Base-by-base conservation (phyloP, 2,113 vertebrate species). In the Ancistrus triradiatus region DNA sequence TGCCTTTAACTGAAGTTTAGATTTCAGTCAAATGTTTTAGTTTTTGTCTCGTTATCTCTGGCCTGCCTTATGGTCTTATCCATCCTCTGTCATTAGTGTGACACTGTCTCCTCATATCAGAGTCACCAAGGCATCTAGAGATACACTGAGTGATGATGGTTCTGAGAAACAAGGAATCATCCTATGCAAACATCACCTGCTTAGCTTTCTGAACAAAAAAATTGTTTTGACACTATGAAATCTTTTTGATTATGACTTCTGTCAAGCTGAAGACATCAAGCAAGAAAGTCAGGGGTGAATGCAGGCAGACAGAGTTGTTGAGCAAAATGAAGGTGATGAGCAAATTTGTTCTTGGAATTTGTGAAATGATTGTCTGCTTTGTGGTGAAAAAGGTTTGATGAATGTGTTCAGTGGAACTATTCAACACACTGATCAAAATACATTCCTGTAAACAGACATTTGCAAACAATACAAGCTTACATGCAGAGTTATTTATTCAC, bases 71-170 rank as follows among this genome's bases (percentile, higher is more conserved):
- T 61, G 65, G 72, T 61, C 72, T 69, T 69, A 66, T 59, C 46
- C 60, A 69, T 69, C 56, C 61, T 69, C 63, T 69, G 61, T 64
- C 64, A 74, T 74, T 74, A 74, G 72, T 65, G 66, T 69, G 55
- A 42, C 51, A 65, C 72, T 69, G 72, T 74, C 69, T 15, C 72
- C 57, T 69, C 69, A 66, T 66, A 74, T 69, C 72, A 6, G 71
- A 64, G 66, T 69, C 60, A 61, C 60, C 63, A 63, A 59, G 62
- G 63, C 63, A 69, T 69, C 68, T 69, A 64, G 60, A 69, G 66
- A 69, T 52, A 69, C 66, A 65, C 53, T 69, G 60, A 69, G 22
- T 58, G 60, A 69, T 74, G 72, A 69, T 56, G 66, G 47, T 53
- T 46, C 31, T 49, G 50, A 11, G 35, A 56, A 69, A 55, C 47